Base-by-base conservation (phyloP, 2,113 vertebrate species). In the Chrysemys picta region DNA sequence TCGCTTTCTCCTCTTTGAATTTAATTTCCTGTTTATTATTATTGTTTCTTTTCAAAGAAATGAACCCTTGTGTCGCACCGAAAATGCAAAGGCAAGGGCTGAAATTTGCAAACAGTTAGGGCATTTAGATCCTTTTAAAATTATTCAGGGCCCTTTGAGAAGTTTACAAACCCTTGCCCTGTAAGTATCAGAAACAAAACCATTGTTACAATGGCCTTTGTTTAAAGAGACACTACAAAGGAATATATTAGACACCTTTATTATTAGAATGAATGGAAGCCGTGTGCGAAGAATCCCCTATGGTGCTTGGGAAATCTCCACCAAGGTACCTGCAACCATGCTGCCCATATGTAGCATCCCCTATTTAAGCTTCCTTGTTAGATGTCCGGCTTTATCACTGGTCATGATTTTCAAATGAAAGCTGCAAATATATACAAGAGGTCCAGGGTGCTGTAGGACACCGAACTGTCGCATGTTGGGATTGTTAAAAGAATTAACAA, bases 381-480 rank as follows among this genome's bases (percentile, higher is more conserved):
- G 42, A 76, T 76, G 75, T 45, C 75, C 16, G 42, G 12, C 38
- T 76, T 13, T 47, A 47, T 76, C 24, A 45, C 12, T 13, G 24
- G 27, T 45, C 53, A 3, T 25, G 94, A 85, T 81, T 94, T 10
- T 13, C 80, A 25, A 72, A 59, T 57, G 83, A 76, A 94, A 82
- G 24, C 24, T 0, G 8, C 95, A 94, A 95, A 94, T 93, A 83
- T 89, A 91, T 96, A 5, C 35, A 21, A 69, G 35, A 96, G 90
- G 84, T 94, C 93, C 96, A 65, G 24, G 38, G 25, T 0, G 49
- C 10, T 0, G 89, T 90, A 52, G 3, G 53, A 86, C 84, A 42
- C 45, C 79, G 47, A 82, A 87, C 88, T 91, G n/a, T 38, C 29
- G 29, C 25, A 6, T 25, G 57, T 78, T 7, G 75, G 87, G 56